Base-by-base conservation (phyloP, 1,140 invertebrate species). In the Marisa cornuarietis region DNA sequence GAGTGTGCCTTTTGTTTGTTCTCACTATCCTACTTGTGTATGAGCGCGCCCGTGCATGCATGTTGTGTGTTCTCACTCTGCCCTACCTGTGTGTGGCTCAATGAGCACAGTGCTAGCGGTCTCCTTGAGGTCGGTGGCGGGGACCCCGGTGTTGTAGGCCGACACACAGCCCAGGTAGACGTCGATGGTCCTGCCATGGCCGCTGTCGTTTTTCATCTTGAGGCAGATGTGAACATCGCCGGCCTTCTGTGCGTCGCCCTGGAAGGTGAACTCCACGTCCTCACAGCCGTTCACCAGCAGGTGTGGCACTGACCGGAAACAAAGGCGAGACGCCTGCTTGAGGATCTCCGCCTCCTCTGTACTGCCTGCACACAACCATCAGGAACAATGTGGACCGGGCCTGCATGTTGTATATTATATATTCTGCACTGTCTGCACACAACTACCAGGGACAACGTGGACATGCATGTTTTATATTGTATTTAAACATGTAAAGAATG, bases 121-220 rank as follows among this genome's bases (percentile, higher is more conserved):
- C 24, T 87, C 85, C 82, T 87, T 88, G 20, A 89, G 66, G n/a
- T 88, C 86, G 54, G 76, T 71, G 14, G 82, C 80, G 18, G 87
- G 84, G 26, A 89, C 85, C 1, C 87, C 87, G 20, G 88, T 89
- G 79, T 89, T 88, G 80, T 85, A 85, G 14, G 85, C 82, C n/a
- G 87, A 82, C 51, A 87, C 79, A 18, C 81, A 83, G 42, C 65
- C 63, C 14, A 89, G 71, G 68, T 84, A 84, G 8, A 86, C 83
- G n/a, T 88, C 84, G 9, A 87, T 85, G 18, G 83, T 82, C 24
- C 87, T 74, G n/a, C 79, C 71, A 24, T 85, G 84, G 16, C 77
- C 76, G 22, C 82, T 83, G 20, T 71, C 81, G 78, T 89, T 89
- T 26, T 81, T 78, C 74, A 88, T 81, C 49, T 79, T 81, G 20